These are phyloP conservation scores for Platyrinchus mystaceus DNA, from an alignment of 2,797 vertebrate genomes.

Conservation along the genomic window DNA sequence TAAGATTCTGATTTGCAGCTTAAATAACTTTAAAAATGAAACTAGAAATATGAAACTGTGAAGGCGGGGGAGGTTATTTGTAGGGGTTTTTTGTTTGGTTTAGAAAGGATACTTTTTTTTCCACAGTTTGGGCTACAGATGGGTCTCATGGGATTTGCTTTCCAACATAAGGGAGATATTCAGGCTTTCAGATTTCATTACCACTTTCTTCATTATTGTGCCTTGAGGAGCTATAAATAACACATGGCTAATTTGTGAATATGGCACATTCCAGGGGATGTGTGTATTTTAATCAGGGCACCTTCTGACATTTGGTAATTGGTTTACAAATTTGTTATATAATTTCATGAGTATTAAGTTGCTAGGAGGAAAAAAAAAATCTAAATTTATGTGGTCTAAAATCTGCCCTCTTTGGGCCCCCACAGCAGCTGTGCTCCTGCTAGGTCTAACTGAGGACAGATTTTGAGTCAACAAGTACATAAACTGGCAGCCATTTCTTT, in stretches of 20 bases:
- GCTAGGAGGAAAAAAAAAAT: background rate
- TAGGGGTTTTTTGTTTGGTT: background rate
- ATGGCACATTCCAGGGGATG: slow-evolving; percentile 17
- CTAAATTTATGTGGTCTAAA: background rate
- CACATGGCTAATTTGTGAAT: slow-evolving; percentile 66
- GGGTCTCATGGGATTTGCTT: slow-evolving; percentile 28
- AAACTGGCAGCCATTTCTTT: background rate
- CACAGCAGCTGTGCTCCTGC: background rate
- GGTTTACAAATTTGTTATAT: slow-evolving; percentile 60
- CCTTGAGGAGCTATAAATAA: slow-evolving; percentile 67
- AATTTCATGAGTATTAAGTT: slow-evolving; percentile 59
- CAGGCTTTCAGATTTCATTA: slow-evolving; percentile 64
- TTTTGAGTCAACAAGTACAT: background rate
- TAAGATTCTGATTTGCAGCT: background rate
- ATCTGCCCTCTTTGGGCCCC: background rate
- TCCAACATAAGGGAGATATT: slow-evolving; percentile 43
- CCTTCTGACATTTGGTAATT: slow-evolving; percentile 64
- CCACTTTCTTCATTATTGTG: slow-evolving; percentile 45
- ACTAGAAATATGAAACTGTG: accelerated
- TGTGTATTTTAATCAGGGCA: slow-evolving; percentile 64
- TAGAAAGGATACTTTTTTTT: background rate
- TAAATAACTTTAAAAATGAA: background rate
- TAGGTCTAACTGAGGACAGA: background rate
- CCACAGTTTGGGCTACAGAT: slow-evolving; percentile 20
- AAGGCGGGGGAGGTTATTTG: background rate